Evolutionary conservation across 2,113 vertebrate species (phyloP).

Genomic region (Parus major): DNA sequence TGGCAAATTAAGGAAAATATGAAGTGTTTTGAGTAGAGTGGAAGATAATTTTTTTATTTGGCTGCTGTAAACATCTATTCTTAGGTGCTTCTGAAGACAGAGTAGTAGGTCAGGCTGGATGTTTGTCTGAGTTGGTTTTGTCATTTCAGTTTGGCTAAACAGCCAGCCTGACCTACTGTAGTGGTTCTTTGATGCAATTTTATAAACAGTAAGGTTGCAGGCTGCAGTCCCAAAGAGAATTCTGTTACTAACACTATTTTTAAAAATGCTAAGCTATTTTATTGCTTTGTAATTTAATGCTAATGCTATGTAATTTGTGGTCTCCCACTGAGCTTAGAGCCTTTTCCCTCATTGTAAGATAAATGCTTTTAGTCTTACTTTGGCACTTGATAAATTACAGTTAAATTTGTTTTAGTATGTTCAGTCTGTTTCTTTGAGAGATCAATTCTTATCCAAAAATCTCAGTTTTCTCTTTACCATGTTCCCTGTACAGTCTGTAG

Average conservation of each 20-base stretch:
- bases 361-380: background rate
- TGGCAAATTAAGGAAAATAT: background rate
- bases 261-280: background rate
- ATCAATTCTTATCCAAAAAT: background rate
- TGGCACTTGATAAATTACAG: background rate
- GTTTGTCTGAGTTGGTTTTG: background rate
- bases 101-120: background rate
- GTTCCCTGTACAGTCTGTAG: background rate
- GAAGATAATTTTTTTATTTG: background rate
- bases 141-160: background rate
- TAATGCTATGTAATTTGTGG: background rate
- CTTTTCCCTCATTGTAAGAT: background rate
- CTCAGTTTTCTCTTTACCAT: background rate
- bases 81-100: background rate
- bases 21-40: background rate
- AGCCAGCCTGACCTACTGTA: background rate
- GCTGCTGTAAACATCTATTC: background rate
- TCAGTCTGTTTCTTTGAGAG: background rate
- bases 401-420: background rate
- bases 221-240: background rate
- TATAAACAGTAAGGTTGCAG: background rate
- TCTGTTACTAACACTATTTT: background rate
- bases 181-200: background rate
- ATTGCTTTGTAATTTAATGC: too few relatives aligned
- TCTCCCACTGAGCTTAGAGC: background rate